Conservation (phyloP, 2,888 invertebrate species). For the Trimorus sp. region DNA sequence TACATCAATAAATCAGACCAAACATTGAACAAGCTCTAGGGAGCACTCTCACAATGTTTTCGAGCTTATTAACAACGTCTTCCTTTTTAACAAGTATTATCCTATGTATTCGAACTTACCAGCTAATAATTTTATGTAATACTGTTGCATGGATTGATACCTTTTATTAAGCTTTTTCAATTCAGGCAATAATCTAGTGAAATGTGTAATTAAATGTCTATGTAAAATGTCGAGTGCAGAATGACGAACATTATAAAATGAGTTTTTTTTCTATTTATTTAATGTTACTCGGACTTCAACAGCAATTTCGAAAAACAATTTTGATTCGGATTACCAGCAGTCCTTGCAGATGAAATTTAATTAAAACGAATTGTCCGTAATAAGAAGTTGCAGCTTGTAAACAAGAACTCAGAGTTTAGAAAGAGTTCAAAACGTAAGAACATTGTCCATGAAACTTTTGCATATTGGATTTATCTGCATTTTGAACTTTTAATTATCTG, state of each 20-base stretch:
- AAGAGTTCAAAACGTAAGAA: slow-evolving; percentile 39
- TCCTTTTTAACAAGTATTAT: not conserved
- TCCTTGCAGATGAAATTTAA: slow-evolving; percentile 35
- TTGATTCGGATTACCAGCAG: slow-evolving; percentile 19
- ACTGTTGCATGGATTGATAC: too few relatives aligned
- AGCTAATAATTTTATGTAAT: too few relatives aligned
- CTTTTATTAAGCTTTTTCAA: too few relatives aligned
- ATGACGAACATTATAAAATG: too few relatives aligned
- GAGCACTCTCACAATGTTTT: not conserved
- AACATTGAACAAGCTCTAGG: not conserved
- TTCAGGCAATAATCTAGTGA: too few relatives aligned
- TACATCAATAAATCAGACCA: slow-evolving; percentile 22
- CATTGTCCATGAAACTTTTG: slow-evolving; percentile 47
- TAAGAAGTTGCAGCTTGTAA: slow-evolving; percentile 44
- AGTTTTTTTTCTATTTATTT: too few relatives aligned
- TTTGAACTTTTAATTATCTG: slow-evolving; percentile 29
- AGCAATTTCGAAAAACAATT: not conserved
- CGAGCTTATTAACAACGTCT: not conserved
- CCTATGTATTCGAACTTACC: not conserved
- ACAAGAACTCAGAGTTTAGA: slow-evolving; percentile 42
- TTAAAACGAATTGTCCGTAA: slow-evolving; percentile 34
- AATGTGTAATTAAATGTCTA: too few relatives aligned
- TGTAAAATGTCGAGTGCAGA: too few relatives aligned
- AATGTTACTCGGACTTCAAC: not conserved
- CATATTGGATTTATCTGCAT: slow-evolving; percentile 44